Base-by-base conservation (phyloP, 2,113 vertebrate species). In the Peromyscus californicus region DNA sequence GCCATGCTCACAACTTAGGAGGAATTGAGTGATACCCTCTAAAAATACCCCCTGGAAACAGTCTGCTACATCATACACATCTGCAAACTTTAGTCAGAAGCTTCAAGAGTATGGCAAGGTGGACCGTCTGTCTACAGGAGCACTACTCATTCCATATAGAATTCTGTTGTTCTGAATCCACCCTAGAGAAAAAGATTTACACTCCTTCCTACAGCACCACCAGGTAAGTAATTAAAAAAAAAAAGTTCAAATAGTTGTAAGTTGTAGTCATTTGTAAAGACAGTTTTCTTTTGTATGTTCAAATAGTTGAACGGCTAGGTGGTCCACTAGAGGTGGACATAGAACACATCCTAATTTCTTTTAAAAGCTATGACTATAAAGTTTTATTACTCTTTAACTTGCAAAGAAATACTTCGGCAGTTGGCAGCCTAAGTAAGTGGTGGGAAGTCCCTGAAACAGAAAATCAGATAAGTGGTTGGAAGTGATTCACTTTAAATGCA, bases 381-480 rank as follows among this genome's bases (percentile, higher is more conserved):
- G 72, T 89, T 80, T 83, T 84, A 86, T 70, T 91, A 48, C 67
- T 91, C 48, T 67, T 83, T 89, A 85, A 94, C 78, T 31, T 59
- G 6, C 57, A 87, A 89, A 95, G 85, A 80, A 39, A 2, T 54
- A 51, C 42, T 94, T 88, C 82, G 57, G 74, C 79, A 70, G 29
- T 59, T 59, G 51, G 75, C 59, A 90, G 70, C 33, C 5, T 75
- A 59, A 7, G 13, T 39, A 29, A 33, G 3, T 36, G 36, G 12
- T 48, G 59, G 70, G 61, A 95, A 96, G 89, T 91, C 93, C 65
- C 96, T 95, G 92, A 67, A 74, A 78, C 21, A 69, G 85, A 95
- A 82, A 92, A 93, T 85, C 90, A 90, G 80, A 70, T 84, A 90
- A 91, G 39, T 8, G 0, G 70, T 1, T 8, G 51, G 36, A 80